Evolutionary conservation across 2,797 vertebrate genomes (phyloP).

Genomic region (Crocidura indochinensis): DNA sequence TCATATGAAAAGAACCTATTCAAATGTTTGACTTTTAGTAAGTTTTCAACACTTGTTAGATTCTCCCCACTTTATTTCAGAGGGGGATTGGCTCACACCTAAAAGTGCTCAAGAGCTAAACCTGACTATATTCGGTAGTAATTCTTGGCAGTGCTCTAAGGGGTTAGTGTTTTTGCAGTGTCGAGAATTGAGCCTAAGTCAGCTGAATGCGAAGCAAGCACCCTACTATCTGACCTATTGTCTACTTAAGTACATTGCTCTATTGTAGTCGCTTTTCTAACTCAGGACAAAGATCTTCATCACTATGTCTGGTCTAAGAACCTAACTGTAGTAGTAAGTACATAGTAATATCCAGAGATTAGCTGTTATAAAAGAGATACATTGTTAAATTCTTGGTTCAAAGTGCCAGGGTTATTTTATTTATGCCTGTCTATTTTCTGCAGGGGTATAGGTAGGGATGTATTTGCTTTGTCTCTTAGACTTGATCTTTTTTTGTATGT

Average conservation of each 20-base stretch:
- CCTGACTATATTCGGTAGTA: too few species aligned
- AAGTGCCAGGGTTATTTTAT: conserved; percentile 30
- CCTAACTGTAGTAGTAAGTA: not conserved
- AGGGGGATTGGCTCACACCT: too few species aligned
- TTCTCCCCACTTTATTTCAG: not conserved
- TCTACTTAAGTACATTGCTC: not conserved
- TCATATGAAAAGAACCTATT: not conserved
- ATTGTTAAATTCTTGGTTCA: conserved; percentile 48
- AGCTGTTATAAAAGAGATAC: not conserved
- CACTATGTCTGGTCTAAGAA: not conserved
- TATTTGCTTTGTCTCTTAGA: conserved; percentile 51
- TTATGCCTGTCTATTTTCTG: conserved; percentile 61
- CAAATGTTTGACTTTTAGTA: not conserved
- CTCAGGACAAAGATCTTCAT: not conserved
- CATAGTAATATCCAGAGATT: not conserved
- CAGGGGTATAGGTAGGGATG: not conserved
- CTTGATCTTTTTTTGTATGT: conserved; percentile 3
- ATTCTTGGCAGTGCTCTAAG: too few species aligned
- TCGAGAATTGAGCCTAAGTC: too few species aligned
- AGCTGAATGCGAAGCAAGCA: too few species aligned
- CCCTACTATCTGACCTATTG: not conserved
- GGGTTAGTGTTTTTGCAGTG: too few species aligned
- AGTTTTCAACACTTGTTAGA: not conserved
- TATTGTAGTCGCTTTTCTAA: not conserved
- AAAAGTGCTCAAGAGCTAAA: too few species aligned